Percentiles rank a stretch among this genome's conserved stretches.
Conservation (phyloP, 2,888 invertebrate genomes). For the Andrena haemorrhoa region DNA sequence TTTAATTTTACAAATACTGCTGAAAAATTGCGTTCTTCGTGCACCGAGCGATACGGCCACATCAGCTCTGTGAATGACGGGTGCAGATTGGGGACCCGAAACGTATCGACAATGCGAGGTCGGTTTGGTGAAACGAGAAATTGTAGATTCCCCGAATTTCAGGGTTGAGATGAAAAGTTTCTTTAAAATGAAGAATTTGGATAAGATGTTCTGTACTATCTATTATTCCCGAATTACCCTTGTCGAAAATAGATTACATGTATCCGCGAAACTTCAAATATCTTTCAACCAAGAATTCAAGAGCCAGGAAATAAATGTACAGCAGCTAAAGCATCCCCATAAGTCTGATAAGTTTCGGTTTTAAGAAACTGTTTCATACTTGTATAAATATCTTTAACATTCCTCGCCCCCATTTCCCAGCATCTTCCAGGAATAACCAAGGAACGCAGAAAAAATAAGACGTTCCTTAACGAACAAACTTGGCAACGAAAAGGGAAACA, state of each 20-base stretch:
- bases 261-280: neutral
- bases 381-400: neutral
- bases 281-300: neutral
- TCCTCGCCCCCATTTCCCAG: neutral
- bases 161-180: neutral
- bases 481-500: neutral
- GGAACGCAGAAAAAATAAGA: neutral
- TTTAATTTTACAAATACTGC: too few species aligned
- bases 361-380: neutral
- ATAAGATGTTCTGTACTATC: neutral
- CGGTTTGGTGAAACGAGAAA: neutral
- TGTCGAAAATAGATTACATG: too few species aligned
- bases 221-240: neutral
- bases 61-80: too few species aligned
- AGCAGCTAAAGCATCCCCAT: neutral
- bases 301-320: too few species aligned
- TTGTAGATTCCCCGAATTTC: neutral
- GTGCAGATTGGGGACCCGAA: neutral
- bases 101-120: neutral
- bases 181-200: neutral
- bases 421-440: neutral
- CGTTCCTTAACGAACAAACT: constrained; percentile 1
- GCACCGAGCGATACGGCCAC: too few species aligned
- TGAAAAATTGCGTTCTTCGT: too few species aligned
- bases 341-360: neutral